Evolutionary conservation across 2,113 vertebrate species (phyloP), one percentile per base, ranked within the genome.

Genomic region (Ascaphus truei): DNA sequence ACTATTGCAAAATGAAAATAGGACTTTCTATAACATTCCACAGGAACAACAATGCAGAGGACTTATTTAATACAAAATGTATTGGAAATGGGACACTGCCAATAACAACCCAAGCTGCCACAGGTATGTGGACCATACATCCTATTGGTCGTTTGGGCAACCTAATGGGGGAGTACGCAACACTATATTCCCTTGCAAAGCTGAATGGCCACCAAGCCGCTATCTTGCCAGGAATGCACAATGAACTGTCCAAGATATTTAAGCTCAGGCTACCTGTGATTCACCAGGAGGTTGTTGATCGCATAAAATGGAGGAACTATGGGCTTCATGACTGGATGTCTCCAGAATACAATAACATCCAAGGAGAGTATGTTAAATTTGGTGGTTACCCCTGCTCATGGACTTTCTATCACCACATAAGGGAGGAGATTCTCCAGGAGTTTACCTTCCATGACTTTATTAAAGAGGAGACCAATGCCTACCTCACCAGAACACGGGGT

Each of bases 101-200:
- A 37, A 8, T 5, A 11, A 20, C 13, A 26, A 5, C 8, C n/a
- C 26, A 27, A 2, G 39, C 9, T 7, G 26, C 20, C 3, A 45
- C 39, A 13, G 74, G 73, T 1, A 4, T 72, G 45, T 80, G 72
- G 72, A 81, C 80, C 1, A 66, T 81, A 55, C 72, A 67, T 1
- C 5, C 63, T 34, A 2, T 1, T 0, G 81, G 82, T 7, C 77
- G 76, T 12, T 59, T 84, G 26, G 81, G 83, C 10, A 85, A 85
- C 72, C 77, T 81, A 75, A 83, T 83, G 81, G 83, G 81, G 0
- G 16, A 83, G 59, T 85, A 84, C 0, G 79, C 83, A 68, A 82
- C 78, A 0, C 75, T 85, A 4, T 79, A 79, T 0, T 75, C 80
- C 0, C 71, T 85, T 72, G 80, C 83, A 34, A 80, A 72, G 58